Conservation (phyloP, 1,140 invertebrate genomes). For the Monomorium pharaonis region DNA sequence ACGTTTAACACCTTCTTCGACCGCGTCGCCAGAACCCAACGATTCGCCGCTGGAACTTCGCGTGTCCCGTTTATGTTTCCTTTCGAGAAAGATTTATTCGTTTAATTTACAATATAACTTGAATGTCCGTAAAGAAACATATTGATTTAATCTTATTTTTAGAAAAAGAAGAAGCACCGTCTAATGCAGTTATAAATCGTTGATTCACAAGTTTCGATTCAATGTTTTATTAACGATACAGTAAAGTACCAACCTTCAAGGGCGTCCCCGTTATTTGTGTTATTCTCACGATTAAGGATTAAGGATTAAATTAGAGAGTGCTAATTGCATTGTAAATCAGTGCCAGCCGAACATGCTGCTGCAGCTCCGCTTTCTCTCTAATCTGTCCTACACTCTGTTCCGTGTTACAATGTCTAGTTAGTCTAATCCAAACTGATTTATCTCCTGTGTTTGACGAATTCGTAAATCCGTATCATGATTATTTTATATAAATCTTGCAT, state of each 20-base stretch:
- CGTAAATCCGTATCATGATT: not conserved
- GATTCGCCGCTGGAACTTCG: not conserved
- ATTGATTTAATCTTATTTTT: not conserved
- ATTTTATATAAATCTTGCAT: not conserved
- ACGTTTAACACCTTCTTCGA: conserved; percentile 13
- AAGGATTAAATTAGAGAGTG: conserved; percentile 26
- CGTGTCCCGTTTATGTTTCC: not conserved
- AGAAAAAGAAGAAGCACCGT: not conserved
- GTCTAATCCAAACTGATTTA: not conserved
- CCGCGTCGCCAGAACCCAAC: not conserved
- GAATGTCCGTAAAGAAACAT: not conserved
- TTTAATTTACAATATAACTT: not conserved
- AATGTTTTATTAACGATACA: not conserved
- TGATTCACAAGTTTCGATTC: not conserved
- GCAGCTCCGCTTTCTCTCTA: conserved; percentile 26
- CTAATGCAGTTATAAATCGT: not conserved
- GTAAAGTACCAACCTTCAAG: not conserved
- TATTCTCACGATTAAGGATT: conserved; percentile 5
- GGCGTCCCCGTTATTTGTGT: not conserved
- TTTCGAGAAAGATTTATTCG: not conserved
- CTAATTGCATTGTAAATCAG: conserved; percentile 54
- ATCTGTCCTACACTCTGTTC: not conserved
- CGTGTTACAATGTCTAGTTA: conserved; percentile 1
- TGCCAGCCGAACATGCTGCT: conserved; percentile 18
- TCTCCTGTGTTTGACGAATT: not conserved